Evolutionary conservation across 2,113 vertebrate genomes (phyloP), one percentile per base, ranked within the genome.

Genomic region (Pedetes capensis): DNA sequence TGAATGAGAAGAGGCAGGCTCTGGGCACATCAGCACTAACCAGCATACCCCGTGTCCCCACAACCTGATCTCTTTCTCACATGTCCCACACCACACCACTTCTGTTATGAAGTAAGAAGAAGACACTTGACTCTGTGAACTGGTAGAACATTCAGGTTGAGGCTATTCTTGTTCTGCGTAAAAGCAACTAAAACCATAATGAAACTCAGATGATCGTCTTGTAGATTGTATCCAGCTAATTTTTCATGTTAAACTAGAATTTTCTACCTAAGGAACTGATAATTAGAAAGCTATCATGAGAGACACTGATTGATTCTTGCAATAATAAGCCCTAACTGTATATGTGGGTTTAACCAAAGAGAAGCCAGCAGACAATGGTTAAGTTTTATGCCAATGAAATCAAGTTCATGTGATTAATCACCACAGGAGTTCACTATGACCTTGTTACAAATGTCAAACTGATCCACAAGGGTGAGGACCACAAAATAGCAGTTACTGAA

Each of bases 1-100:
- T 51, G 42, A 5, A 13, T n/a, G 9, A 55, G 4, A 1, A 53
- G 39, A 47, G 37, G 0, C 4, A 22, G 34, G 13, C 11, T 37
- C 6, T 7, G 0, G 22, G 11, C n/a, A n/a, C 9, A 0, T 47
- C 0, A 37, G 1, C 16, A 16, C 23, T 23, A 39, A n/a, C 5
- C 32, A 10, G 49, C 3, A 55, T 37, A 32, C 34, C 2, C 1
- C n/a, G 4, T 34, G 61, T 78, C 23, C 10, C 11, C 4, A 59
- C 6, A 18, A 9, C 2, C 1, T 10, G 5, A 10, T 49, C 16
- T 64, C 32, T 17, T 78, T 59, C 14, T 29, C 22, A 6, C 3
- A 1, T 3, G 11, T 5, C 3, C 2, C 20, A 1, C 25, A 32
- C 3, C 6, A 8, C 2, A 4, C 6, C 1, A 0, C 0, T 1